Evolutionary conservation across 2,888 invertebrate species (phyloP).

Genomic region (Ceramica pisi): DNA sequence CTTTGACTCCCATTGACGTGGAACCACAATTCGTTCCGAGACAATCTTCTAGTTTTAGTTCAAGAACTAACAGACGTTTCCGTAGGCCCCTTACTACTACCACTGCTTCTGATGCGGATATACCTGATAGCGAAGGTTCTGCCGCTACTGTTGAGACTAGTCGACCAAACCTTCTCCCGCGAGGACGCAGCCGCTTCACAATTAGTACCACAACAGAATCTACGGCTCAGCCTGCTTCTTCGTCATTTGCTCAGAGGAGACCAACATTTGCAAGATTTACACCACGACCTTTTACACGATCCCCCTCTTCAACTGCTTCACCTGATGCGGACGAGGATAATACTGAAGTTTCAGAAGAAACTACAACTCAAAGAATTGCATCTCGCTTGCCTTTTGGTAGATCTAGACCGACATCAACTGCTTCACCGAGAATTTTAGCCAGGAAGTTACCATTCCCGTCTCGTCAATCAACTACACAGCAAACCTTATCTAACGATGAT

Average conservation of each 20-base stretch:
- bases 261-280: constrained; percentile 85
- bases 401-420: constrained; percentile 70
- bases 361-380: constrained; percentile 73
- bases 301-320: constrained; percentile 61
- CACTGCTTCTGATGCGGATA: constrained; percentile 71
- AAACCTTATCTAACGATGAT: constrained; percentile 72
- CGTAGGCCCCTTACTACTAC: constrained; percentile 73
- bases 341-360: constrained; percentile 60
- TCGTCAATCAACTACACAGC: constrained; percentile 76
- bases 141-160: constrained; percentile 84
- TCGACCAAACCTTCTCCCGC: constrained; percentile 78
- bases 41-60: constrained; percentile 67
- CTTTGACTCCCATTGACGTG: constrained; percentile 89
- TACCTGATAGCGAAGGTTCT: constrained; percentile 83
- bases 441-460: constrained; percentile 80
- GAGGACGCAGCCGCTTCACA: constrained; percentile 83
- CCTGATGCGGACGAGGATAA: constrained; percentile 57
- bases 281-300: constrained; percentile 84
- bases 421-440: constrained; percentile 71
- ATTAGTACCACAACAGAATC: constrained; percentile 76
- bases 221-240: constrained; percentile 69
- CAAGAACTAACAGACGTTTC: constrained; percentile 70
- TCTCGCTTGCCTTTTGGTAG: constrained; percentile 79
- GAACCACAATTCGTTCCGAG: constrained; percentile 77
- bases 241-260: constrained; percentile 71